A percentile compares a stretch with the other conserved stretches of the same genome.
phyloP scores from a whole-genome alignment of 2,797 vertebrate species.

The Champsocephalus gunnari region DNA sequence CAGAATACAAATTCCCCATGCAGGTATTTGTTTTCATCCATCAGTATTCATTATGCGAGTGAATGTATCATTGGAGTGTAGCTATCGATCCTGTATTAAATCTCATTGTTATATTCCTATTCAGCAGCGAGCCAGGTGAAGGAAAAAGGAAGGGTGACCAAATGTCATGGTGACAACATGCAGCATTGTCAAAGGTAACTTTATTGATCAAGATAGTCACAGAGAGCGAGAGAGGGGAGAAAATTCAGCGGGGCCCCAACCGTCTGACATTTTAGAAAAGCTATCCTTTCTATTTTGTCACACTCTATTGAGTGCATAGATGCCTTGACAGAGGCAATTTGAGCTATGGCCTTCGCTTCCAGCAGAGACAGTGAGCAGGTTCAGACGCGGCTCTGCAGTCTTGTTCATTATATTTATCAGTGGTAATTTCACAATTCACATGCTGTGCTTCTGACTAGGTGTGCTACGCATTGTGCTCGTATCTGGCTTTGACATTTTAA shows the following conservation, averaged over 20 bases:
- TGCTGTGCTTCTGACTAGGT: slow-evolving; percentile 51
- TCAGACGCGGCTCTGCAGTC: slow-evolving; percentile 33
- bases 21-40: slow-evolving; percentile 79
- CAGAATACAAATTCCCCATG: slow-evolving; percentile 77
- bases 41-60: slow-evolving; percentile 80
- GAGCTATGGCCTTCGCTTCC: slow-evolving; percentile 60
- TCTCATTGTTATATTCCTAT: slow-evolving; percentile 80
- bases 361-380: slow-evolving; percentile 47
- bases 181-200: slow-evolving; percentile 81
- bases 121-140: slow-evolving; percentile 72
- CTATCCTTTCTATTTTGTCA: slow-evolving; percentile 77
- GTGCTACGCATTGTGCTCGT: slow-evolving; percentile 42
- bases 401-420: slow-evolving; percentile 72
- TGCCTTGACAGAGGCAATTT: slow-evolving; percentile 65
- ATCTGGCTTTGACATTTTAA: slow-evolving; percentile 75
- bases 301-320: slow-evolving; percentile 72
- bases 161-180: slow-evolving; percentile 85
- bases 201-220: slow-evolving; percentile 82
- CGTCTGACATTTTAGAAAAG: slow-evolving; percentile 82
- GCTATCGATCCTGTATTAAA: slow-evolving; percentile 83
- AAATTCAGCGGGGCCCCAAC: slow-evolving; percentile 77
- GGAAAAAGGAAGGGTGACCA: slow-evolving; percentile 69
- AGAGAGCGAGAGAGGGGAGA: slow-evolving; percentile 54
- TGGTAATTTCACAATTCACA: slow-evolving; percentile 59
- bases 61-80: slow-evolving; percentile 78